Base-by-base conservation (phyloP, 2,888 invertebrate genomes). In the Watsonalla cultraria region DNA sequence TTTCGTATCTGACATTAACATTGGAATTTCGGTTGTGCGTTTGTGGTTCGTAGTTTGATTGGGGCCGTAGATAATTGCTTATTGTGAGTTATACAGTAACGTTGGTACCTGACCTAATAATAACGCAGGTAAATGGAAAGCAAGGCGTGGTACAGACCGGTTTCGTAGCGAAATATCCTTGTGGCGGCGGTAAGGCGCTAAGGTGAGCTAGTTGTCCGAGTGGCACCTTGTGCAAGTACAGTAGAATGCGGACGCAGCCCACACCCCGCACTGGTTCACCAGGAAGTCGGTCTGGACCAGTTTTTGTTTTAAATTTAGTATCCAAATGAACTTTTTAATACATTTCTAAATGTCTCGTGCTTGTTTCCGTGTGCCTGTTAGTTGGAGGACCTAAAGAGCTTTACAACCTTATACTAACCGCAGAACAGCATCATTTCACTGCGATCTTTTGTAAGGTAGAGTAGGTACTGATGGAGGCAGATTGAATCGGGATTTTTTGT, bases 201-300 rank as follows among this genome's bases (percentile, higher is more conserved):
- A 90, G 89, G 89, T 88, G 82, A 89, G 87, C 90, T 82, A 86
- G 85, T 88, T 79, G 70, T 63, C 57, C 52, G 70, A 57, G 57
- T 64, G 66, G 72, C 74, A 65, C 37, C 37, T 49, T 49, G 66
- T 76, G 73, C 74, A 74, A 78, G 75, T 76, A 68, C 61, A 57
- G 71, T 72, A 86, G 88, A 89, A 90, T 90, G 90, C 90, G 90
- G 90, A 90, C 86, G 70, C 80, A 51, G 82, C 78, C 85, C 82
- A 82, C 86, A 66, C 85, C 84, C 74, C 67, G 56, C 68, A 75
- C 72, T 72, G 71, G 74, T 65, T 52, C 64, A 84, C 74, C 75
- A 87, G 89, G 89, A 89, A 90, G 83, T 82, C 51, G 54, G 57
- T 51, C 54, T 52, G 55, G 56, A 61, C 70, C 62, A 64, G 69